phyloP scores from a whole-genome alignment of 2,797 vertebrate genomes.

The Chloroceryle inda region DNA sequence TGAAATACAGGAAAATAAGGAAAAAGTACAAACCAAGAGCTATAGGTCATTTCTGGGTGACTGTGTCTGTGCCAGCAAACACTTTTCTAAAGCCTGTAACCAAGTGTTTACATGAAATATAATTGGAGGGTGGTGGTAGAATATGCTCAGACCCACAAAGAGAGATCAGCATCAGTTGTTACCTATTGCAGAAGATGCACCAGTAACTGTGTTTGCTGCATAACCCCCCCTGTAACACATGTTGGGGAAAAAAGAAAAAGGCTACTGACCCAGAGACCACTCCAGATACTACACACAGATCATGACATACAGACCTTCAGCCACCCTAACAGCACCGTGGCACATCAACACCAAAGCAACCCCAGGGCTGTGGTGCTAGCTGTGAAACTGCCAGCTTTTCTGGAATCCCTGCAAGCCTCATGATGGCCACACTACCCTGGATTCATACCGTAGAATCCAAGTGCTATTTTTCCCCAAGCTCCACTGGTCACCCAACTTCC shows the following conservation, averaged over 20 bases:
- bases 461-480: background rate
- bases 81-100: background rate
- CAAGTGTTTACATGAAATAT: background rate
- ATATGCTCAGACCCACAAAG: background rate
- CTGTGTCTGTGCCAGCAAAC: background rate
- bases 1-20: background rate
- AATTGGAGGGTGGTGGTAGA: rapidly evolving
- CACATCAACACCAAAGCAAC: background rate
- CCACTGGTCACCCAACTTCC: background rate
- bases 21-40: background rate
- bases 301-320: background rate
- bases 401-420: background rate
- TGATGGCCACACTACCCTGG: background rate
- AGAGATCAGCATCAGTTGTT: background rate
- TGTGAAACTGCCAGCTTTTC: background rate
- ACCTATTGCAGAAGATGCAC: background rate
- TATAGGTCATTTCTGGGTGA: background rate
- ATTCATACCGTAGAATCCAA: background rate
- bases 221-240: background rate
- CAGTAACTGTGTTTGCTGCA: background rate
- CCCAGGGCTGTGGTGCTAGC: background rate
- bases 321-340: background rate
- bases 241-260: rapidly evolving
- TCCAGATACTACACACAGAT: background rate
- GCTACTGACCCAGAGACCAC: background rate